Evolutionary conservation across 2,797 vertebrate genomes (phyloP), one percentile per base, ranked within the genome.

Genomic region (Podargus strigoides): DNA sequence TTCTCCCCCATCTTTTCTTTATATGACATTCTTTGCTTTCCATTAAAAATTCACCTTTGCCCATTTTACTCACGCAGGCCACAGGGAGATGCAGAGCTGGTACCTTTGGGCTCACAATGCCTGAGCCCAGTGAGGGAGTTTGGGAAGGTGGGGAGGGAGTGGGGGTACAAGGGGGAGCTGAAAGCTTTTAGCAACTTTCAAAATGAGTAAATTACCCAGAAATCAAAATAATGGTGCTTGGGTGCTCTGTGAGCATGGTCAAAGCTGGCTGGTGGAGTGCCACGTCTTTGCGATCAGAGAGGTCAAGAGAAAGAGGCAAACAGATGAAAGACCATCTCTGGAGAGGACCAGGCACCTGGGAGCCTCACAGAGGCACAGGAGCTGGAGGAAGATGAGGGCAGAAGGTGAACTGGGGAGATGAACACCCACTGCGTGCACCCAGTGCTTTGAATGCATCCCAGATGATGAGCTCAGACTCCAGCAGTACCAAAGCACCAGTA

Each of bases 401-500:
- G 58, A 6, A 34, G 32, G 28, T 0, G 0, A 32, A 16, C 63
- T 11, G 28, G 73, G 73, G 53, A 75, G 47, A n/a, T 27, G 49
- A 32, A 53, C 14, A 13, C 34, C 26, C 22, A 64, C 20, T 44
- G 44, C 41, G 15, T 1, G 34, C 19, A 39, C 22, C 50, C 34
- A 5, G n/a, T 1, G 64, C 64, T 62, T 19, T 4, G 1, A 34
- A 5, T 5, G 1, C 8, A 3, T 39, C 66, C 22, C 3, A 24
- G 56, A 6, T 3, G 17, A 52, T 37, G 73, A 85, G 41, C 79
- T 73, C 79, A 34, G 90, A 3, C 32, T 42, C 24, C 55, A 63
- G 5, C 30, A 23, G 32, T 9, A 32, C 42, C 7, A 4, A 60
- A 67, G 39, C 46, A 20, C 42, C 64, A 66, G 81, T 32, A 39